phyloP scores from a whole-genome alignment of 2,888 invertebrate genomes.

The Helobdella robusta region DNA sequence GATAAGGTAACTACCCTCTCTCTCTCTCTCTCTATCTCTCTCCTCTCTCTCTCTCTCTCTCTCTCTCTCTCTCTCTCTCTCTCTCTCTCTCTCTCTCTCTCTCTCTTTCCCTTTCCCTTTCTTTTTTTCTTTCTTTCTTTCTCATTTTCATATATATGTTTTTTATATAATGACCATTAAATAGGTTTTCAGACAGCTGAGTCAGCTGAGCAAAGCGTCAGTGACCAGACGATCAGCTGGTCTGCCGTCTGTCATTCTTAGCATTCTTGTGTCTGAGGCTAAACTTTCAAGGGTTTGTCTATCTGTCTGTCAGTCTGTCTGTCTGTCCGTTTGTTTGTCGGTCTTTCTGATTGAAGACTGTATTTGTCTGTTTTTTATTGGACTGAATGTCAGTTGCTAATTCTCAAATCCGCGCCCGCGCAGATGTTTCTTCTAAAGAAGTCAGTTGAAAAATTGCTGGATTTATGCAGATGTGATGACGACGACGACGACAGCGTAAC shows the following conservation, averaged over 20 bases:
- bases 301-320: neutral
- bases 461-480: neutral
- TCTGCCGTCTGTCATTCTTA: conserved; percentile 66
- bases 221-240: conserved; percentile 69
- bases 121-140: neutral
- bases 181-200: conserved; percentile 39
- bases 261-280: conserved; percentile 62
- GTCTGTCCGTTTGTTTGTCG: conserved; percentile 1
- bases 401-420: no score
- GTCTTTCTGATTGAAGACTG: neutral
- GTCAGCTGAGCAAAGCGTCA: conserved; percentile 44
- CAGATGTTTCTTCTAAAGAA: no score
- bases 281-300: conserved; percentile 49
- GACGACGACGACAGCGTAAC: no score
- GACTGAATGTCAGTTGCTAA: no score
- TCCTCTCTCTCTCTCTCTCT: no score
- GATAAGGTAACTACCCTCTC: conserved; percentile 47
- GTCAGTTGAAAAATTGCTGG: neutral
- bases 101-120: no score
- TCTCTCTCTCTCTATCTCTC: no score
- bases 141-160: neutral
- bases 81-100: no score
- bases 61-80: no score
- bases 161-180: conserved; percentile 2
- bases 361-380: no score